Percentiles rank a stretch among this genome's conserved stretches.
Evolutionary conservation across 2,888 invertebrate genomes (phyloP).

Genomic region (Adelognathus sp.): DNA sequence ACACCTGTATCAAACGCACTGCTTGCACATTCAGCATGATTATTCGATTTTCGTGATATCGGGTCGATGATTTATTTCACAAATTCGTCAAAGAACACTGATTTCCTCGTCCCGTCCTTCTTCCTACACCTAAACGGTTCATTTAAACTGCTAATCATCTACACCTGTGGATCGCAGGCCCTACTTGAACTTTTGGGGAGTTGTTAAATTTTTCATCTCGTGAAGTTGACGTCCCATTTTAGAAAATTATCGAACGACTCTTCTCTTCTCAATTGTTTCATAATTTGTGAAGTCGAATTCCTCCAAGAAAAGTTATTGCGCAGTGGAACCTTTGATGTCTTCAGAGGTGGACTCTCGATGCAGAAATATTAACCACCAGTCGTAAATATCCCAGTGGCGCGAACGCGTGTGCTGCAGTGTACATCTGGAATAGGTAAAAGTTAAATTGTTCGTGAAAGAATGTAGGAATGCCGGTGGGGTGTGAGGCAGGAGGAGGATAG

Average conservation of each 20-base stretch:
- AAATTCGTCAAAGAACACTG: not conserved
- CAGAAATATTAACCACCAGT: not conserved
- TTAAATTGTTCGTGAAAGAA: constrained; percentile 46
- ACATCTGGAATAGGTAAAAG: constrained; percentile 44
- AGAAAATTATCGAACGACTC: not conserved
- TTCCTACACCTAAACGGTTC: no score
- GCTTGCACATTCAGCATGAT: not conserved
- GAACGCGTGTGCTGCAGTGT: constrained; percentile 21
- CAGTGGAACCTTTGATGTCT: not conserved
- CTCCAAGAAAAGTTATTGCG: not conserved
- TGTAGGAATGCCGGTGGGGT: constrained; percentile 24
- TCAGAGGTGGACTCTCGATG: not conserved
- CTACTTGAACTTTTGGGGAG: no score
- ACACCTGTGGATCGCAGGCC: no score
- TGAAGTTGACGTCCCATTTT: not conserved
- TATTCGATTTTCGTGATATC: not conserved
- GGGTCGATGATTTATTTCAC: not conserved
- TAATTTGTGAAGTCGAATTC: not conserved
- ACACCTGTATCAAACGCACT: not conserved
- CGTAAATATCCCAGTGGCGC: not conserved
- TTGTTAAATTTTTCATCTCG: no score
- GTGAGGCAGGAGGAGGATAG: constrained; percentile 24
- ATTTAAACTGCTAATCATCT: no score
- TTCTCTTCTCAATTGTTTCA: not conserved
- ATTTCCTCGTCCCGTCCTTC: no score